Evolutionary conservation across 2,113 vertebrate genomes (phyloP), one percentile per base, ranked within the genome.

Genomic region (Ageneiosus marmoratus): DNA sequence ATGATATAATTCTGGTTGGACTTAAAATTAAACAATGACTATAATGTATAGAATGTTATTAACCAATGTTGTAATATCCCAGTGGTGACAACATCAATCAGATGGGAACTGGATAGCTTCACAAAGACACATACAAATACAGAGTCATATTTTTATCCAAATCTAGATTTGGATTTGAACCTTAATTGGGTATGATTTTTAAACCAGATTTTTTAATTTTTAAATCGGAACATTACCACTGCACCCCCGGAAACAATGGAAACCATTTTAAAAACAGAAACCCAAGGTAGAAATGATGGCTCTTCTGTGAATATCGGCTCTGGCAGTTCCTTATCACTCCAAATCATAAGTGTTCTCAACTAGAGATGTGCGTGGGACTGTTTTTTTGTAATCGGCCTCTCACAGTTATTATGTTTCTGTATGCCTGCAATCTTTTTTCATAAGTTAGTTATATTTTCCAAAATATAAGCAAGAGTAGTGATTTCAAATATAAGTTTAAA

Each of bases 1-100:
- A 22, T 44, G 37, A 70, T 70, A 44, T 13, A n/a, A 70, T 44
- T 24, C 20, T 13, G 24, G 37, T 22, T 70, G 65, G 4, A 44
- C 58, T 13, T 62, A 62, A 65, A 65, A 65, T 32, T 65, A 41
- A 24, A 24, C 12, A 48, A 16, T 48, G 12, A 48, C 15, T 29
- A 50, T 50, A 27, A 29, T 27, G 5, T 29, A 29, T 74, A 51
- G 70, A 50, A 27, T 51, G 5, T 74, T 74, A 18, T 1, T 18
- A 50, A 29, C 12, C 5, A 18, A 50, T 27, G 29, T 73, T 77
- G 32, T 85, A 81, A 80, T 70, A 84, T 72, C 73, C 55, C 76
- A 81, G 58, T n/a, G 27, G 79, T 50, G 51, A 55, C 73, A 81
- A 76, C 82, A 79, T 84, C 75, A 82, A 82, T 88, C 83, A 88